Evolutionary conservation across 2,797 vertebrate genomes (phyloP).

Genomic region (Distichodus sexfasciatus): DNA sequence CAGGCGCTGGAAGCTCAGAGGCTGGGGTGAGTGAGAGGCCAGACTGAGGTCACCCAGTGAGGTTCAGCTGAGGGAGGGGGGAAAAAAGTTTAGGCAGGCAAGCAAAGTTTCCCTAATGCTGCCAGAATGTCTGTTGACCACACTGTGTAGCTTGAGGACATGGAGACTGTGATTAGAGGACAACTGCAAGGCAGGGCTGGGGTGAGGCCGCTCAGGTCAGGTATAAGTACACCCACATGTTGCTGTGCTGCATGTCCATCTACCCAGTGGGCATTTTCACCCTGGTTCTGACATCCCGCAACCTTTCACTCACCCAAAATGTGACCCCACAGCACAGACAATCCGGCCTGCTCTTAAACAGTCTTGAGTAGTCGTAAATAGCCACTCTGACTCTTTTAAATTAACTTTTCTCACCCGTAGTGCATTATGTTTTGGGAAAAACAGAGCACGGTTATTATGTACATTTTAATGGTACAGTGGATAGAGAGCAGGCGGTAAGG

Average conservation of each 20-base stretch:
- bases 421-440: neutral
- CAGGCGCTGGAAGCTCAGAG: constrained; percentile 39
- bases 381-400: neutral
- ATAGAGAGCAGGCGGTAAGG: neutral
- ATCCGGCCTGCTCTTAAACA: constrained; percentile 35
- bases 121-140: constrained; percentile 53
- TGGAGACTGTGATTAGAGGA: constrained; percentile 47
- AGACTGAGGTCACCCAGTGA: constrained; percentile 40
- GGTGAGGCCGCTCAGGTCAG: constrained; percentile 59
- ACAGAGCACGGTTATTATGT: neutral
- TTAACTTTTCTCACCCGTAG: neutral
- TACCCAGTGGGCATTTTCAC: constrained; percentile 40
- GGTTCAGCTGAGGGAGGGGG: constrained; percentile 37
- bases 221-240: constrained; percentile 76
- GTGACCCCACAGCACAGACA: constrained; percentile 41
- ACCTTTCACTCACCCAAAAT: constrained; percentile 26
- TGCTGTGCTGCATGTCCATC: constrained; percentile 51
- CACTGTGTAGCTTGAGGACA: constrained; percentile 50
- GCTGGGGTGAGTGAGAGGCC: constrained; percentile 43
- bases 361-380: constrained; percentile 14
- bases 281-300: constrained; percentile 40
- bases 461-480: constrained; percentile 4
- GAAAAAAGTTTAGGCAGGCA: constrained; percentile 41
- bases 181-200: constrained; percentile 34
- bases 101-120: constrained; percentile 39